Evolutionary conservation across 2,797 vertebrate genomes (phyloP), one percentile per base, ranked within the genome.

Genomic region (Rhinogobio ventralis): DNA sequence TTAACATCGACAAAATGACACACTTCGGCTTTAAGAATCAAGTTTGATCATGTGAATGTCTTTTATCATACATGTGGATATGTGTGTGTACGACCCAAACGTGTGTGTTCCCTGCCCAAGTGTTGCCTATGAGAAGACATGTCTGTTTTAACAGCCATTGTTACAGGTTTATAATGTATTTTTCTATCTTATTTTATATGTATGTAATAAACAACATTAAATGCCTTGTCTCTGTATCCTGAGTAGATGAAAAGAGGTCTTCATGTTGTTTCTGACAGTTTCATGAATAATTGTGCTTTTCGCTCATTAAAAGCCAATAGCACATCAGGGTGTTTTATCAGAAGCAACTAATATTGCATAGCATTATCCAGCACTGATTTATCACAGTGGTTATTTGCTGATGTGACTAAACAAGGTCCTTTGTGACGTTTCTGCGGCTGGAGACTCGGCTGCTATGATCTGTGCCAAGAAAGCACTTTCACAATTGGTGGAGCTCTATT

Each of bases 131-230:
- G 95, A 96, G 93, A 90, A 91, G 87, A 95, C 95, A 95, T 96
- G 95, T 97, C 96, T 96, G 96, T 97, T 96, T 97, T 95, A 96
- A 96, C 95, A 97, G 96, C 96, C 95, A 96, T 96, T 97, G 96
- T 96, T 97, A 96, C 96, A 95, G 87, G 95, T 97, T 97, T 97
- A 96, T 97, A 96, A 96, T 96, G 95, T 97, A 96, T 97, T 97
- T 97, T 97, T 97, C 95, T 97, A 97, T 97, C 94, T 96, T 96
- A 95, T 96, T 96, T 97, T 97, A 94, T 96, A 96, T 97, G 95
- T 96, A 96, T 96, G 96, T 96, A 96, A 96, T 96, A 87, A 96
- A 96, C 95, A 95, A 94, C 95, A 95, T 96, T 94, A 95, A 95
- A 96, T 93, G 90, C 95, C 94, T 96, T 96, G 95, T 96, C 96